phyloP scores from a whole-genome alignment of 2,113 vertebrate species.

The Myrmecobius fasciatus region DNA sequence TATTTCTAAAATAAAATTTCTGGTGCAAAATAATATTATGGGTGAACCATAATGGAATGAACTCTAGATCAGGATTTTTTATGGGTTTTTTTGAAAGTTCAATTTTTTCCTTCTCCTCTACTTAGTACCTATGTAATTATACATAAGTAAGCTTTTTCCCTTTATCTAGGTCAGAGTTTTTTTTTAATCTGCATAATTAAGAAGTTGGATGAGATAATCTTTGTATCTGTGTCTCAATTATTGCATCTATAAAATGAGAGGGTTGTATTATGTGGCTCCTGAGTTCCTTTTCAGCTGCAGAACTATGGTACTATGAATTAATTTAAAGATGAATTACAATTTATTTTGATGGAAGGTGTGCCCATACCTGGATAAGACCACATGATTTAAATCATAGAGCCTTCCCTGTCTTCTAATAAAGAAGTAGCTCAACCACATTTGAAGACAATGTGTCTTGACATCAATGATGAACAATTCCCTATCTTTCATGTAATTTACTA shows the following conservation, averaged over 20 bases:
- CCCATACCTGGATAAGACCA: not conserved
- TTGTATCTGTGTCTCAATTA: not conserved
- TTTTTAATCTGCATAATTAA: not conserved
- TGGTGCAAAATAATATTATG: not conserved
- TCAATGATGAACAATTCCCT: slow-evolving; percentile 51
- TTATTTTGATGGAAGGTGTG: not conserved
- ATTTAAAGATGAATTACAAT: not conserved
- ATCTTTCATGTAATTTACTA: slow-evolving; percentile 64
- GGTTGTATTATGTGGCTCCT: not conserved
- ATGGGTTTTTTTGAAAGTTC: not conserved
- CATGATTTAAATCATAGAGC: not conserved
- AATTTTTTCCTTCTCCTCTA: not conserved
- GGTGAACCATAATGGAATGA: not conserved
- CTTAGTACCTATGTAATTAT: not conserved
- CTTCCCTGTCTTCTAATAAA: not conserved
- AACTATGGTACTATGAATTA: not conserved
- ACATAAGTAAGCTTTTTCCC: not conserved
- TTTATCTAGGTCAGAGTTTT: not conserved
- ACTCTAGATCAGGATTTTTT: not conserved
- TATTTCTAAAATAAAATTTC: too few species aligned
- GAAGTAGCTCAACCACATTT: not conserved
- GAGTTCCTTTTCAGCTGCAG: not conserved
- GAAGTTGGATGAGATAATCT: not conserved
- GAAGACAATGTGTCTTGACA: slow-evolving; percentile 40
- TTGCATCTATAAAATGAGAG: not conserved